Evolutionary conservation across 2,113 vertebrate genomes (phyloP), one percentile per base, ranked within the genome.

Genomic region (Pomatorhinus ruficollis): DNA sequence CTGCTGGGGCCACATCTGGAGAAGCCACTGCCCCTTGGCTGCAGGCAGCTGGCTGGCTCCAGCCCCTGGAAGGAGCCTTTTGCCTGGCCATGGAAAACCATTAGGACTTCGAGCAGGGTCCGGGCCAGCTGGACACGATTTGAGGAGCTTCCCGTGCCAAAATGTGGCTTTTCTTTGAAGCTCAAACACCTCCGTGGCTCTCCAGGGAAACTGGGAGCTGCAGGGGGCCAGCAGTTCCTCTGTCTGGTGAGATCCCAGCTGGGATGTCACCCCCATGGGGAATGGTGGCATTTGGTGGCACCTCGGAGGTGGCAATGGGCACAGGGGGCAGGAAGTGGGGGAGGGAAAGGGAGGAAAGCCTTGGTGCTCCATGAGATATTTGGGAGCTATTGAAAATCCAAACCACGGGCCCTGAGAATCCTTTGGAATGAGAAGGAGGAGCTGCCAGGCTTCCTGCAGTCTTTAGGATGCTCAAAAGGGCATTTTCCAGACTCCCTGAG

Each of bases 11-110:
- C 5, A 1, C 44, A 64, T 89, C 76, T 5, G 7, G 75, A 61
- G 13, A 0, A 65, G 50, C 20, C 35, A 1, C 83, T 11, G 3
- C 2, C 39, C 44, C 63, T 14, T 0, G 5, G 69, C 74, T 77
- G 39, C 53, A 66, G 42, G 9, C 61, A n/a, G 66, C 76, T 50
- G 42, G 3, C 30, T 25, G 9, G 54, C 75, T 70, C 56, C 18
- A 4, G n/a, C 65, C 70, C 52, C 53, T 35, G 76, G 54, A 60
- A 16, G 44, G 54, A 87, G 21, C 53, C 1, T 0, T 49, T 66
- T 3, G 11, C 83, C 86, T 95, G 95, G 95, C 76, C 89, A 69
- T 3, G 6, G 83, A 97, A 96, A 97, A 96, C 71, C 83, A 80
- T 96, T 83, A 95, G 54, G 63, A 7, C 17, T 74, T 10, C 0